A percentile compares a stretch with the other conserved stretches of the same genome.
Conservation (phyloP, 2,888 invertebrate genomes). For the Ischnura elegans region DNA sequence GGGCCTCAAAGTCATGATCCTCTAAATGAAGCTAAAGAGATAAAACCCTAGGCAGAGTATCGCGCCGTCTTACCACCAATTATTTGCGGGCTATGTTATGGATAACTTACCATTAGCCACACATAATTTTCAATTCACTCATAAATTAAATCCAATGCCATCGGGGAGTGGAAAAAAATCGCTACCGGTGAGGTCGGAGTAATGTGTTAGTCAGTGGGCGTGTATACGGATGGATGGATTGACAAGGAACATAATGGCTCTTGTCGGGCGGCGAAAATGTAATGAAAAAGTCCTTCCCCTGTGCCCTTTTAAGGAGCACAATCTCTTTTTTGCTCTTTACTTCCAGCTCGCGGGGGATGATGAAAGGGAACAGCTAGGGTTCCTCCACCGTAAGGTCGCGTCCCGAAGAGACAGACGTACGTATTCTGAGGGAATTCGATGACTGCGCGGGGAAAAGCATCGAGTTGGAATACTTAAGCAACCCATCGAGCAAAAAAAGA, state of each 20-base stretch:
- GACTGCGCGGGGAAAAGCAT: neutral
- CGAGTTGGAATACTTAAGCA: neutral
- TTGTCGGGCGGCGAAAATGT: neutral
- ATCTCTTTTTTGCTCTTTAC: neutral
- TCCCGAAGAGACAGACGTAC: neutral
- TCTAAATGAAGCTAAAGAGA: neutral
- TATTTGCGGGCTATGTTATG: neutral
- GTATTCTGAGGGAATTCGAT: neutral
- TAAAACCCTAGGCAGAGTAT: neutral
- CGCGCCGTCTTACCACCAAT: neutral
- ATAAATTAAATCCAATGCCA: neutral
- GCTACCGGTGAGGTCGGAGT: neutral
- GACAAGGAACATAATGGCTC: conserved; percentile 9
- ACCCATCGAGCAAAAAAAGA: neutral
- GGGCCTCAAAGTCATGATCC: neutral
- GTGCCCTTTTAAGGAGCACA: neutral
- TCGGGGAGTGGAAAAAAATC: neutral
- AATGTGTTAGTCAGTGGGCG: neutral
- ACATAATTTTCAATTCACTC: neutral
- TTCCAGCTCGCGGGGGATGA: neutral
- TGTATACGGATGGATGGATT: neutral
- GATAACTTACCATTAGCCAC: neutral
- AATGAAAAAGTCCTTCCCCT: neutral
- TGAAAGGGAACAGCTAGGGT: neutral
- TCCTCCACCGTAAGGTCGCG: neutral